These are phyloP conservation scores for Anguilla japonica DNA, from an alignment of 2,113 vertebrate genomes.

Conservation along the genomic window DNA sequence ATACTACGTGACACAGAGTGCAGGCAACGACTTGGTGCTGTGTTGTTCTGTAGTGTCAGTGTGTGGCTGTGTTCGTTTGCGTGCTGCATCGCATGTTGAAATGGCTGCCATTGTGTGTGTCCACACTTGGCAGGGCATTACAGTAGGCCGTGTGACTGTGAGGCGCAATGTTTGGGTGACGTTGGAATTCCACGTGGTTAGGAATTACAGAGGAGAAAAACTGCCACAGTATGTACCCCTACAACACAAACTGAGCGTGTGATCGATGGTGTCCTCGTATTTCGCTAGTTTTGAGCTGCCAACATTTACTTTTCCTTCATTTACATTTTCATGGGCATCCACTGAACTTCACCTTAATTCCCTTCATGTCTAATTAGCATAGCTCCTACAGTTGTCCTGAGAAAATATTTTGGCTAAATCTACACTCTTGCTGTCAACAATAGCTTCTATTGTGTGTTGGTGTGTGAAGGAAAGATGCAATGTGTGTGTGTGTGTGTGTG, in stretches of 20 bases:
- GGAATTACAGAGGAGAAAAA: not conserved
- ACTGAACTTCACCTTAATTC: not conserved
- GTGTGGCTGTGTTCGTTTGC: not conserved
- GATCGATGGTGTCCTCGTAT: not conserved
- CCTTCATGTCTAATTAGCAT: not conserved
- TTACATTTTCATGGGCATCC: not conserved
- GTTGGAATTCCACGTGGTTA: not conserved
- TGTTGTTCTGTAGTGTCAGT: not conserved
- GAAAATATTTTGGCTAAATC: not conserved
- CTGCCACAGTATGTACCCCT: not conserved
- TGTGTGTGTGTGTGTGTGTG: conserved; percentile 20
- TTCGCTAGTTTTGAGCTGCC: not conserved
- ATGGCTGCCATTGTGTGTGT: not conserved
- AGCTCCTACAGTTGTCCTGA: not conserved
- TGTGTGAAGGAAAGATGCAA: not conserved
- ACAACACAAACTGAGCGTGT: not conserved
- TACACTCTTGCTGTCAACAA: not conserved
- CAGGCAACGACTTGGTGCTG: not conserved
- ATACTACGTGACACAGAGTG: not conserved
- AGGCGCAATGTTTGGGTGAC: too few relatives aligned
- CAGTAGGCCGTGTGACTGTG: not conserved
- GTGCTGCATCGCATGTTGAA: not conserved
- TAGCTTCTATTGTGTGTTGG: not conserved
- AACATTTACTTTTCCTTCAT: not conserved
- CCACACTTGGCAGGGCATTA: not conserved